A percentile compares a stretch with the other conserved stretches of the same genome.
Evolutionary conservation across 2,888 invertebrate species (phyloP).

Genomic region (Teleiodes luculella): DNA sequence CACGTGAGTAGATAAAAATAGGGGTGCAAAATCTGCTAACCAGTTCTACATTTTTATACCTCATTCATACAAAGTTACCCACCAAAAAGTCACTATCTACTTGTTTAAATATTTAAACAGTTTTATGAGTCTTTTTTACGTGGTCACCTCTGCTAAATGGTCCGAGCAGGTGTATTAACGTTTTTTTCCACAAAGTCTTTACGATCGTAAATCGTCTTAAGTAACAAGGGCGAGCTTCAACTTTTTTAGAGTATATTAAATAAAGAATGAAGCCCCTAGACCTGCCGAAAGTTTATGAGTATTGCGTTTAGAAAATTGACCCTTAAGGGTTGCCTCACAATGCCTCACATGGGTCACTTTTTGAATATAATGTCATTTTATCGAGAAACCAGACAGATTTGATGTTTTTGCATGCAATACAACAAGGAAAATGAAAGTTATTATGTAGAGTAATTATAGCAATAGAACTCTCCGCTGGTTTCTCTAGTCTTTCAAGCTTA

Average conservation of each 20-base stretch:
- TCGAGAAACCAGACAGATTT: too few species aligned
- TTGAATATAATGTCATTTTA: too few species aligned
- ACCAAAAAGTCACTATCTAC: not conserved
- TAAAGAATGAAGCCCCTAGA: conserved; percentile 44
- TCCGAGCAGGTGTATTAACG: conserved; percentile 65
- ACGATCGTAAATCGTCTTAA: conserved; percentile 64
- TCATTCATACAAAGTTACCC: not conserved
- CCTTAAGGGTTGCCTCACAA: too few species aligned
- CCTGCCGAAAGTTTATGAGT: conserved; percentile 40
- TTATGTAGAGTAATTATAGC: too few species aligned
- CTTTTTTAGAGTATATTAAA: conserved; percentile 58
- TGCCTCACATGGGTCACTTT: too few species aligned
- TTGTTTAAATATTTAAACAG: not conserved
- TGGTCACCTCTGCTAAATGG: conserved; percentile 60
- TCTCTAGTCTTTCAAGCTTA: too few species aligned
- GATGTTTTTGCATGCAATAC: too few species aligned
- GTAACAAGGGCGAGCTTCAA: conserved; percentile 65
- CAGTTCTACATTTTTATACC: too few species aligned
- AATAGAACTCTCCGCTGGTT: too few species aligned
- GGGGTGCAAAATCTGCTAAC: too few species aligned
- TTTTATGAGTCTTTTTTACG: conserved; percentile 25
- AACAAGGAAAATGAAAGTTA: too few species aligned
- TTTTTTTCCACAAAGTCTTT: conserved; percentile 56
- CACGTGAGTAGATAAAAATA: too few species aligned
- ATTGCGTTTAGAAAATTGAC: conserved; percentile 19